Conservation (phyloP, 2,113 vertebrate species). For the Aphyosemion australe region DNA sequence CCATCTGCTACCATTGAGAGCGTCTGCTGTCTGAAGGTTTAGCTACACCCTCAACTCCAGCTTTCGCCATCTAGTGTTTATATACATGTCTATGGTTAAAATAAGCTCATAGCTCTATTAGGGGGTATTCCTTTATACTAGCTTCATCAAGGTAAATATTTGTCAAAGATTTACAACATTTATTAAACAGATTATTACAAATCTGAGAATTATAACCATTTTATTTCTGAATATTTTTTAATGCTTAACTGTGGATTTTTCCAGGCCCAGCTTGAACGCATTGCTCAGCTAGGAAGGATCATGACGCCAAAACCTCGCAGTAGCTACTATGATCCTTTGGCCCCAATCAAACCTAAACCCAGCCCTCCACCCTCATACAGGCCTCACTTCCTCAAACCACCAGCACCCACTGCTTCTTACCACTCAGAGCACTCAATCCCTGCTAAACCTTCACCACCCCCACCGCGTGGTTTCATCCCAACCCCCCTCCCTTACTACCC, state of each 20-base stretch:
- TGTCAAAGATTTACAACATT: background rate
- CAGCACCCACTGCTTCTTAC: constrained; percentile 38
- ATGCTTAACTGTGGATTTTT: constrained; percentile 7
- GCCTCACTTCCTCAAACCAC: constrained; percentile 28
- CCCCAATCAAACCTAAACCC: constrained; percentile 25
- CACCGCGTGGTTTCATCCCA: constrained; percentile 21
- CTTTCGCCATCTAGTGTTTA: no score
- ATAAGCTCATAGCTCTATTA: no score
- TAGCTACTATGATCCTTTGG: constrained; percentile 33
- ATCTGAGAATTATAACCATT: background rate
- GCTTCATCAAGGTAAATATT: no score
- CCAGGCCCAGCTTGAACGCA: constrained; percentile 73
- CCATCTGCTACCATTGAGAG: no score
- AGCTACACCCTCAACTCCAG: no score
- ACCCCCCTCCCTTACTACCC: constrained; percentile 38
- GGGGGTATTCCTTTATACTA: no score
- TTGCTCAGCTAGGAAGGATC: constrained; percentile 70
- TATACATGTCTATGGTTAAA: no score
- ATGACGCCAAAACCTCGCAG: constrained; percentile 69
- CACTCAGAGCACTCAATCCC: constrained; percentile 13
- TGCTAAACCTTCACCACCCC: constrained; percentile 33
- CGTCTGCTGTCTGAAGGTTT: no score
- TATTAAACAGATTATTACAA: background rate
- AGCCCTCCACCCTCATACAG: constrained; percentile 14
- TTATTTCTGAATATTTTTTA: no score